Conservation (phyloP, 2,113 vertebrate species). For the Corythaixoides concolor region DNA sequence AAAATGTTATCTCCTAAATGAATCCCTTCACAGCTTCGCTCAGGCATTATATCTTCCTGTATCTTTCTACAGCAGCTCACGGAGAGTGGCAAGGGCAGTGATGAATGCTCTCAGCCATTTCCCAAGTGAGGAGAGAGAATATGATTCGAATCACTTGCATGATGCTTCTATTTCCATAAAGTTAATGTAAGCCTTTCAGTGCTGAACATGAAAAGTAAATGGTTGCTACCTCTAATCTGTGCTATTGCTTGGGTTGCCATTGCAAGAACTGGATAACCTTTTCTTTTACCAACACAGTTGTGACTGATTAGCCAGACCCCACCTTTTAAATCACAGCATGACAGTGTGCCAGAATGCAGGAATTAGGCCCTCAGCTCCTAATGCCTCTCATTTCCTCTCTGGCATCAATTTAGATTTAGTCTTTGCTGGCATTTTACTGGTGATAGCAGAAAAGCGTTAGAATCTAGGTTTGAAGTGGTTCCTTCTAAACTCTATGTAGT, state of each 20-base stretch:
- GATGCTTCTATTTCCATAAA: background rate
- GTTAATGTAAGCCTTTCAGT: background rate
- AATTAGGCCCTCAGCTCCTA: background rate
- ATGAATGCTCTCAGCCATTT: background rate
- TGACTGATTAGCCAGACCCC: background rate
- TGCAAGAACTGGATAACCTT: background rate
- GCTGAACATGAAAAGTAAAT: background rate
- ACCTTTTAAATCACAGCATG: background rate
- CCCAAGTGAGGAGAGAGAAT: background rate
- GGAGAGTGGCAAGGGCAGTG: fast-evolving
- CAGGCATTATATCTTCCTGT: background rate
- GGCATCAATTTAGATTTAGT: background rate
- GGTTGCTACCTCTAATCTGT: background rate
- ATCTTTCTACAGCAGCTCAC: background rate
- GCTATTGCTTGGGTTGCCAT: background rate
- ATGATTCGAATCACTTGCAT: background rate
- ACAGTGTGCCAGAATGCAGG: background rate
- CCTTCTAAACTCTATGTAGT: background rate
- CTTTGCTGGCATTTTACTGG: background rate
- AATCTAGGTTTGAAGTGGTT: background rate
- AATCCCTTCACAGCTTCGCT: background rate
- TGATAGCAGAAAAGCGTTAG: background rate
- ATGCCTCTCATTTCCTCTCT: background rate
- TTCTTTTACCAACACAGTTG: background rate
- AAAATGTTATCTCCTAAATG: background rate